A percentile compares a stretch with the other conserved stretches of the same genome.
Evolutionary conservation across 2,888 invertebrate species (phyloP).

Genomic region (Exocentrus adspersus): DNA sequence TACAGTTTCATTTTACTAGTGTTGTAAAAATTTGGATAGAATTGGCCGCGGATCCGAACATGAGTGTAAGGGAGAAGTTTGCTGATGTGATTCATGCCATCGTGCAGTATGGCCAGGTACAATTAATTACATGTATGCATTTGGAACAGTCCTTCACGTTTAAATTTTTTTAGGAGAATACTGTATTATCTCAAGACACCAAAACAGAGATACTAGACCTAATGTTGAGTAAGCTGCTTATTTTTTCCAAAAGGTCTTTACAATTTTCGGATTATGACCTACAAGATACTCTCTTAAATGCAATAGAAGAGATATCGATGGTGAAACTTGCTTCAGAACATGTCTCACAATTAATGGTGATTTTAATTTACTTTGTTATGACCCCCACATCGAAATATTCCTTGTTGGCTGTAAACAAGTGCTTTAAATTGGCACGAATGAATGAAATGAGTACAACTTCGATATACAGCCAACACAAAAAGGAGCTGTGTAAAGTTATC

Average conservation of each 20-base stretch:
- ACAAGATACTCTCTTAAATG: constrained; percentile 67
- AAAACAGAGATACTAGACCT: constrained; percentile 63
- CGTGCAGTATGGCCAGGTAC: constrained; percentile 54
- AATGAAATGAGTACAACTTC: constrained; percentile 66
- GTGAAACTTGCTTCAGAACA: constrained; percentile 34
- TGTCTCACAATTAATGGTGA: constrained; percentile 60
- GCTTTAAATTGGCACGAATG: constrained; percentile 68
- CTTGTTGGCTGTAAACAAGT: constrained; percentile 68
- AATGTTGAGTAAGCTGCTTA: constrained; percentile 64
- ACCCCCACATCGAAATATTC: constrained; percentile 70
- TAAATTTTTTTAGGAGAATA: constrained; percentile 43
- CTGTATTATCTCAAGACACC: constrained; percentile 49
- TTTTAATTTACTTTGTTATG: constrained; percentile 72
- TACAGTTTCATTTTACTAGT: constrained; percentile 59
- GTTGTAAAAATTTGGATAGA: constrained; percentile 61
- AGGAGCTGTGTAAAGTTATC: constrained; percentile 68
- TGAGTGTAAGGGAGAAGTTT: constrained; percentile 58
- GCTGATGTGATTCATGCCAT: constrained; percentile 55
- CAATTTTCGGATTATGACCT: constrained; percentile 65
- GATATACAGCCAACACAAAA: constrained; percentile 72
- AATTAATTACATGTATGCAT: constrained; percentile 8
- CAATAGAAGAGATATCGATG: constrained; percentile 66
- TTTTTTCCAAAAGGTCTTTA: constrained; percentile 65
- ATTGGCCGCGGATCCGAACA: constrained; percentile 57
- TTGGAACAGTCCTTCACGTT: neutral